Base-by-base conservation (phyloP, 2,113 vertebrate species). In the Callipepla squamata region DNA sequence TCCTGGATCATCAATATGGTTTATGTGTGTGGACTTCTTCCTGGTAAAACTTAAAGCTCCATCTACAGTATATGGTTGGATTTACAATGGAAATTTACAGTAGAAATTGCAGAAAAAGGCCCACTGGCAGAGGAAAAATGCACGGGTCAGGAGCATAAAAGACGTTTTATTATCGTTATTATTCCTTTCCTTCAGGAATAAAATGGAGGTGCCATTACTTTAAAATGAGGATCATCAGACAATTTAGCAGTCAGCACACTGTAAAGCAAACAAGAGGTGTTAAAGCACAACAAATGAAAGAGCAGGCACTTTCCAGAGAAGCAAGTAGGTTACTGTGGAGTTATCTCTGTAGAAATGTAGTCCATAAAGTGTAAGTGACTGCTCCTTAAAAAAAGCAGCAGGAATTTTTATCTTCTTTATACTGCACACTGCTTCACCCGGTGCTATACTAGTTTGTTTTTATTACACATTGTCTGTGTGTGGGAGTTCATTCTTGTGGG, bases 51-150 rank as follows among this genome's bases (percentile, higher is more conserved):
- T 75, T 77, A 87, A 66, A 91, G 89, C 90, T 85, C 51, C 85
- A 87, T 83, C 85, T 87, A 65, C 47, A 74, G 68, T 48, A 40
- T 6, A 36, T 3, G 11, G 23, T 91, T 62, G 65, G 68, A 63
- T 63, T 89, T 91, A 70, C 79, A 83, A 28, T 2, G 10, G 79
- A 80, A 93, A 95, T 85, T 87, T 92, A 91, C 79, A 32, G 15
- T n/a, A 73, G 25, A 3, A 69, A 73, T 44, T 53, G 4, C 21
- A 76, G 77, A 59, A 77, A 80, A 89, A 62, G 14, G 2, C 17
- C 23, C 50, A 47, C 2, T 18, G 9, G 11, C 14, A 74, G 36
- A 63, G 6, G 34, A 57, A 85, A 92, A 83, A 85, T 80, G 45
- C 30, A 55, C 6, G 32, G 34, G 9, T 11, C 62, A 8, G 12